These are phyloP conservation scores for Adineta ricciae DNA, from an alignment of 2,888 invertebrate species.

Conservation along the genomic window DNA sequence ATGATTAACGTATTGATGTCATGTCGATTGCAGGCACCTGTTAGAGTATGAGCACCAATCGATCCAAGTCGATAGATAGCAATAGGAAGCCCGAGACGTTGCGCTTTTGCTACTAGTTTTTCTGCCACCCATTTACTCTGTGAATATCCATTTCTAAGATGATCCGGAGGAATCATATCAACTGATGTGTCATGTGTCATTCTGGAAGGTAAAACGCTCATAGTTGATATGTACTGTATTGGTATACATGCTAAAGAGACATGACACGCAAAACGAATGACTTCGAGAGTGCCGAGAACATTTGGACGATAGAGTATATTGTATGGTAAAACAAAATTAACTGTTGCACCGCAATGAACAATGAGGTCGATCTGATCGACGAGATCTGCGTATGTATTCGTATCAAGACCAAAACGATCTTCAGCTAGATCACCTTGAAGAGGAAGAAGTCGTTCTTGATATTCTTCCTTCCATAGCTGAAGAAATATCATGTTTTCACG, in stretches of 20 bases:
- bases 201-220: not conserved
- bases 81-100: conserved; percentile 47
- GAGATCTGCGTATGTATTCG: not conserved
- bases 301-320: not conserved
- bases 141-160: conserved; percentile 46
- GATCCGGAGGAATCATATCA: too few species aligned
- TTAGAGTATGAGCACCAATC: too few species aligned
- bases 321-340: not conserved
- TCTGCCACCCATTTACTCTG: conserved; percentile 38
- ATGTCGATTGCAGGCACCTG: too few species aligned
- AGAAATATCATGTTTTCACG: not conserved
- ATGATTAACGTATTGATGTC: too few species aligned
- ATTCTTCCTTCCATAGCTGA: not conserved
- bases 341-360: not conserved
- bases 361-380: not conserved
- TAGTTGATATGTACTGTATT: not conserved
- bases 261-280: not conserved
- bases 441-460: not conserved
- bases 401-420: not conserved
- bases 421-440: not conserved
- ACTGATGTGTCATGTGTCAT: too few species aligned
- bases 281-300: not conserved
- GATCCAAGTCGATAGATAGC: conserved; percentile 48
- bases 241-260: not conserved
- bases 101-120: conserved; percentile 45